These are phyloP conservation scores for Erpetoichthys calabaricus DNA, from an alignment of 2,797 vertebrate genomes.

Conservation along the genomic window DNA sequence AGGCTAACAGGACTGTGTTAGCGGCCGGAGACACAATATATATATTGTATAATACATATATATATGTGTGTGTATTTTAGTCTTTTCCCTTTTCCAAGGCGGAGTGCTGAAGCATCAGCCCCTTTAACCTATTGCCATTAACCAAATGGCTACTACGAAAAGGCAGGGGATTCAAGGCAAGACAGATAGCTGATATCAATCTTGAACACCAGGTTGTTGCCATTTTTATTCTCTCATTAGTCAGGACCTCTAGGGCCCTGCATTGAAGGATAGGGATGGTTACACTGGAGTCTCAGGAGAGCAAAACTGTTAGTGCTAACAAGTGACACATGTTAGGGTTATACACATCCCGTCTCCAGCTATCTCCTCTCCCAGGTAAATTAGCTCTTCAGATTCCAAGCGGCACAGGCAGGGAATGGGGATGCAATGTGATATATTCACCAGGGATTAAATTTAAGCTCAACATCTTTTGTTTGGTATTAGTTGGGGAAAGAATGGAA, in stretches of 20 bases:
- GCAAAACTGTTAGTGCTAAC: slow-evolving; percentile 32
- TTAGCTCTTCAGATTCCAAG: slow-evolving; percentile 52
- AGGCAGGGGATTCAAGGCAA: slow-evolving; percentile 5
- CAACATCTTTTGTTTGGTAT: slow-evolving; percentile 28
- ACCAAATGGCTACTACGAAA: slow-evolving; percentile 6
- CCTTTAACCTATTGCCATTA: slow-evolving; percentile 5
- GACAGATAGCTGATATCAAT: slow-evolving; percentile 12
- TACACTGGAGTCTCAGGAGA: slow-evolving; percentile 29
- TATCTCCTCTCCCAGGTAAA: slow-evolving; percentile 40
- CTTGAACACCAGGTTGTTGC: slow-evolving; percentile 24
- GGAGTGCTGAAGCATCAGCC: slow-evolving; percentile 1
- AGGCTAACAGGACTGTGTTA: too few relatives aligned
- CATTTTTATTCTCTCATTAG: slow-evolving; percentile 56
- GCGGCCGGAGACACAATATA: too few relatives aligned
- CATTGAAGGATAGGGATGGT: slow-evolving; percentile 30
- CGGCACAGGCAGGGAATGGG: slow-evolving; percentile 39
- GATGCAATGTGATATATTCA: slow-evolving; percentile 43
- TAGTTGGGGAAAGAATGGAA: slow-evolving; percentile 42
- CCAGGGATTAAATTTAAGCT: slow-evolving; percentile 54
- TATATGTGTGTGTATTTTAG: too few relatives aligned
- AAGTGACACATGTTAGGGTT: slow-evolving; percentile 44
- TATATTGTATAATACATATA: too few relatives aligned
- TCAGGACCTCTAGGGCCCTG: slow-evolving; percentile 33
- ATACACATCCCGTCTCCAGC: slow-evolving; percentile 31
- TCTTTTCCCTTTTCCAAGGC: not conserved